Evolutionary conservation across 2,888 invertebrate species (phyloP), one percentile per base, ranked within the genome.

Genomic region (Sphinx pinastri): DNA sequence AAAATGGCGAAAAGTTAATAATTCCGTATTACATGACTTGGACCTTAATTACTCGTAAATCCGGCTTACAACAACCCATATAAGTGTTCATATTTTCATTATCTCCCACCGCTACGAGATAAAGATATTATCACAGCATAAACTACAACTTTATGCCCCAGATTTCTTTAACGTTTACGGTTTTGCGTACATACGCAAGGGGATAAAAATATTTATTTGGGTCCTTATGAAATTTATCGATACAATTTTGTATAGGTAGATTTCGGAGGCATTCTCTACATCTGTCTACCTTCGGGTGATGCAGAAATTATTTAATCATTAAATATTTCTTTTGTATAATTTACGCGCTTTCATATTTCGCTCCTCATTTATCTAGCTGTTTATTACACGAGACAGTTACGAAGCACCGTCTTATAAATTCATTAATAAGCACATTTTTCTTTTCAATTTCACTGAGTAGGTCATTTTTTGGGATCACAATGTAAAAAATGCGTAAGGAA

Each of bases 11-110:
- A 38, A 5, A 7, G 8, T 38, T 38, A 38, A 38, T 38, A 38
- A 38, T 38, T 5, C 38, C 38, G 6, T 63, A 63, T 38, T 63
- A 16, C 47, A 13, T 13, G 47, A 4, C 19, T 8, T 16, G 16
- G 11, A 45, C 45, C 31, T 82, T 85, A 84, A 84, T 84, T 85
- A 84, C 82, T 78, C 83, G 81, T 88, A 85, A 86, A 87, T 81
- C 79, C 72, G 70, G 72, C 73, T 74, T 76, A 80, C 85, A 85
- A 86, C 77, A 71, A 73, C 71, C 76, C 77, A 79, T 85, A 86
- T 84, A 83, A 83, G 78, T 80, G 79, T 81, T 77, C 79, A 79
- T 81, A 77, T 76, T 77, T 77, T 83, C 79, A 83, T 85, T 82
- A 82, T 77, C 75, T 68, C 69, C 69, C 70, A 70, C 70, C 73